Conservation (phyloP, 2,113 vertebrate genomes). For the Apteryx owenii region DNA sequence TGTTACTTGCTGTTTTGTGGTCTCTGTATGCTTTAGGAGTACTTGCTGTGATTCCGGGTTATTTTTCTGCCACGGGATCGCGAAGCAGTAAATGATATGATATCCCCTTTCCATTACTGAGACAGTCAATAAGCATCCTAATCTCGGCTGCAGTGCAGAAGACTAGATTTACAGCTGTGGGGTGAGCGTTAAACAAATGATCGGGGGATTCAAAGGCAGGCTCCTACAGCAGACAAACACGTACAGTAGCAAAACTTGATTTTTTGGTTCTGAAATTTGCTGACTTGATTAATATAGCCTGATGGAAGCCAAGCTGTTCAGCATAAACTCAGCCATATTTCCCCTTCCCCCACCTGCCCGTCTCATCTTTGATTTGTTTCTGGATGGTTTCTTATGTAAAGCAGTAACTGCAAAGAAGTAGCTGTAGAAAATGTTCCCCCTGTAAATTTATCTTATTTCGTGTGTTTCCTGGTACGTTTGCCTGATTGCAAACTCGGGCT, state of each 20-base stretch:
- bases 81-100: slow-evolving; percentile 4
- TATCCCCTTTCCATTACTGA: background rate
- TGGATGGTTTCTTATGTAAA: background rate
- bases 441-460: background rate
- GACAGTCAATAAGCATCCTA: slow-evolving; percentile 43
- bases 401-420: background rate
- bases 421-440: background rate
- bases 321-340: slow-evolving; percentile 30
- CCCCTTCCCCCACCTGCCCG: background rate
- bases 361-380: background rate
- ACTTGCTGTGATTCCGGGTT: background rate
- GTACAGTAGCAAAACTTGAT: slow-evolving; percentile 47
- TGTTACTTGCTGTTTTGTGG: background rate
- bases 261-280: slow-evolving; percentile 52
- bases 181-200: slow-evolving; percentile 51
- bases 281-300: slow-evolving; percentile 61
- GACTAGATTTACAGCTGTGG: slow-evolving; percentile 60
- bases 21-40: background rate
- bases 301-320: slow-evolving; percentile 61
- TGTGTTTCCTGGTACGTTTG: background rate
- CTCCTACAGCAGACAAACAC: slow-evolving; percentile 47
- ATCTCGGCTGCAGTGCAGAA: slow-evolving; percentile 32
- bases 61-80: background rate
- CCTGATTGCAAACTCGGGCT: background rate
- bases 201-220: slow-evolving; percentile 3